Evolutionary conservation across 2,888 invertebrate genomes (phyloP), one percentile per base, ranked within the genome.

Genomic region (Allygus modestus): DNA sequence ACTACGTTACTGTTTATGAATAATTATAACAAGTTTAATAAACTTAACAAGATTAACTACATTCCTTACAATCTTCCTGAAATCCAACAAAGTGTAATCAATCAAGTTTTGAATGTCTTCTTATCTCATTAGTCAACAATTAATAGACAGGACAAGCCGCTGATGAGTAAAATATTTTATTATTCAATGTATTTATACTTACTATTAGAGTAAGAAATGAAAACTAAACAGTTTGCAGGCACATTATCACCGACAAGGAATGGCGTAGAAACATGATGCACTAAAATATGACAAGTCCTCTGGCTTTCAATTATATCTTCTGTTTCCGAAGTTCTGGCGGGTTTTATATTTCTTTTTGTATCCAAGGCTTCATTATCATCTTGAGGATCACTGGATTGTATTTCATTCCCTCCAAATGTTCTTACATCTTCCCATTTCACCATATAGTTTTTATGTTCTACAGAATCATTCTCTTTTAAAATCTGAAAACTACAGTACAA

Each of bases 381-480:
- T 65, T 37, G 4, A 37, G 9, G 37, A 37, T 65, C 0, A 28
- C 15, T 31, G 31, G 12, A 15, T 15, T 28, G 28, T 26, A 31
- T 65, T 17, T 15, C 17, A 12, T 65, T 17, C 0, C 28, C 17
- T 4, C 12, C 28, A 1, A 65, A 31, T 65, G 15, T 1, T 4
- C 15, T 65, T 65, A 65, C 65, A 26, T 65, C 9, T 65, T 65
- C 65, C 65, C 65, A 28, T 17, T 31, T 65, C 5, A 31, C 65
- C 28, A 65, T 17, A 28, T 65, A 65, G 17, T 31, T 65, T 31
- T 28, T 28, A 31, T 28, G 31, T 65, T 65, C 28, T 28, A 28
- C 28, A 0, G 65, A 65, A 31, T 15, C 7, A 31, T 65, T 65
- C 26, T 65, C 12, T 17, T 65, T 31, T 23, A 20, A 23, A 58